Evolutionary conservation across 2,797 vertebrate genomes (phyloP), one percentile per base, ranked within the genome.

Genomic region (Craterocephalus amniculus): DNA sequence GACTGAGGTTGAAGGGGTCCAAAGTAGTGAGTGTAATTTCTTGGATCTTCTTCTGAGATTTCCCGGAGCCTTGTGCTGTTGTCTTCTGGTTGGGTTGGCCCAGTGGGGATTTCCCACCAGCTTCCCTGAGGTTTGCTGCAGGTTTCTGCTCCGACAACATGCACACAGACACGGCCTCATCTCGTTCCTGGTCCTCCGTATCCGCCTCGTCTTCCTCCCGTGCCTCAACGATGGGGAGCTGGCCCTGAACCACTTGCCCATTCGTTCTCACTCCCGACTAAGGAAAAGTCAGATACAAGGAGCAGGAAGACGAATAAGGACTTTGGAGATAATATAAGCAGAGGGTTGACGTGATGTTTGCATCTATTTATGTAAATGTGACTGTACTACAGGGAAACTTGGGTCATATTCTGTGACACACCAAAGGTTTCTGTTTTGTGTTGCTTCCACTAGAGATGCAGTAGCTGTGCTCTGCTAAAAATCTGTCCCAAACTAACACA

Each of bases 1-100:
- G 96, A 78, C 97, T 98, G 86, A 98, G 94, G 87, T 97, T 95
- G 58, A 95, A 94, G 20, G 95, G 94, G 68, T 94, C 95, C 62
- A 90, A 85, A 35, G 85, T 93, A 60, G 91, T 94, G 45, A 95
- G 66, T 48, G 91, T 85, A 48, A 94, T 90, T 82, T 96, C 92
- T 8, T 95, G 95, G 66, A 95, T 80, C 78, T 92, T 95, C 80
- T 70, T 88, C 35, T 1, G 81, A 76, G 84, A 81, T 58, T 45
- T 79, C 59, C 29, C 78, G 58, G 69, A 81, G 68, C 52, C 80
- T 60, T 72, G 83, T 29, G 32, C 70, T 2, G 52, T 0, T 32
- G 43, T 77, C 67, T 38, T 83, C 64, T 77, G 85, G 74, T 43
- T 49, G 52, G 72, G 56, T 63, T 11, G 80, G 52, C 80, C 74